phyloP scores from a whole-genome alignment of 2,888 invertebrate species.

The Griposia aprilina region DNA sequence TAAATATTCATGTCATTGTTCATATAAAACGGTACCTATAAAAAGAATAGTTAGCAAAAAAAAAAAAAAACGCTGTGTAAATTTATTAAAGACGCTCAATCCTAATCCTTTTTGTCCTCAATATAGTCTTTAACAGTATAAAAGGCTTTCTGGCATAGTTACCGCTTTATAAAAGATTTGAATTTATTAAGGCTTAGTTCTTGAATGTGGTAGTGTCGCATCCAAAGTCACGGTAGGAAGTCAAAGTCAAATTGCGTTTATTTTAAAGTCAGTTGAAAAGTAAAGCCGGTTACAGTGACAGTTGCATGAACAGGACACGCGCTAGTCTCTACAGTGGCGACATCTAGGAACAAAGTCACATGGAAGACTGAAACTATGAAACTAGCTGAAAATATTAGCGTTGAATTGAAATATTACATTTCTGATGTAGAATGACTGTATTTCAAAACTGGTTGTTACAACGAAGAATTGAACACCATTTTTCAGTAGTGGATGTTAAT shows the following conservation, averaged over 20 bases:
- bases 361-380: neutral
- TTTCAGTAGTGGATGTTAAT: neutral
- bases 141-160: no score
- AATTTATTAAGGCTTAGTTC: no score
- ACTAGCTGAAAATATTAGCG: neutral
- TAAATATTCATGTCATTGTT: no score
- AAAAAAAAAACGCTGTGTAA: no score
- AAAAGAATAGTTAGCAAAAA: no score
- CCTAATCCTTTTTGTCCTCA: no score
- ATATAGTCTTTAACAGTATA: no score
- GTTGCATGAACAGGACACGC: conserved; percentile 9
- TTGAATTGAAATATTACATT: conserved; percentile 10
- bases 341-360: conserved; percentile 11
- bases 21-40: no score
- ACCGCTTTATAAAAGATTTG: no score
- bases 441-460: neutral
- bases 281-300: conserved; percentile 23
- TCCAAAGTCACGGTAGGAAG: neutral
- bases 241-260: conserved; percentile 33
- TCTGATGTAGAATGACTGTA: neutral
- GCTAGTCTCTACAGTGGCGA: no score
- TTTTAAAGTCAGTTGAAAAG: conserved; percentile 24
- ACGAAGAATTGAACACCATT: neutral
- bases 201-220: no score
- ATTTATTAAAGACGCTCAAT: no score